phyloP scores from a whole-genome alignment of 2,113 vertebrate species.

The Myrmecobius fasciatus region DNA sequence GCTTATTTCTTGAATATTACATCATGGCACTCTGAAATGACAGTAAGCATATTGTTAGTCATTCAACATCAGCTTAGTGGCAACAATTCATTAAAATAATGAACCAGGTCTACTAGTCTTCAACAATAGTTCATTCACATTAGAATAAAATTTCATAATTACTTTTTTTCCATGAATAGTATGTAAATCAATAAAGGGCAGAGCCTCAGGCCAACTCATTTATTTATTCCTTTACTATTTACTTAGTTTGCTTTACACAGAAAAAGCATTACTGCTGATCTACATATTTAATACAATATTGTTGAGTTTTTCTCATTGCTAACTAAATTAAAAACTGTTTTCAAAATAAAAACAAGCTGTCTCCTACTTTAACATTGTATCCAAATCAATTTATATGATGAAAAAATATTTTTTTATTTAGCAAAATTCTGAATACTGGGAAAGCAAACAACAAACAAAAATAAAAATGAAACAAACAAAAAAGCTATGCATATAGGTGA shows the following conservation, averaged over 20 bases:
- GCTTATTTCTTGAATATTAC: not conserved
- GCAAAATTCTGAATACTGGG: not conserved
- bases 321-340: constrained; percentile 25
- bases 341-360: constrained; percentile 35
- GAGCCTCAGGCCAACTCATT: not conserved
- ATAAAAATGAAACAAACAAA: no score
- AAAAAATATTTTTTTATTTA: not conserved
- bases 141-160: not conserved
- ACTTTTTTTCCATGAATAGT: not conserved
- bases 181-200: constrained; percentile 33
- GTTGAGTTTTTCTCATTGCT: constrained; percentile 30
- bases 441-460: not conserved
- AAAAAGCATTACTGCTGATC: constrained; percentile 24
- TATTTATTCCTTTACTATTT: constrained; percentile 48
- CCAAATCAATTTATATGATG: not conserved
- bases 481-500: not conserved
- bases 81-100: not conserved
- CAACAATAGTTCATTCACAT: not conserved
- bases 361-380: not conserved
- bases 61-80: not conserved
- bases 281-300: constrained; percentile 23
- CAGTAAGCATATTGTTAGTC: not conserved
- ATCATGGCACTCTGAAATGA: not conserved
- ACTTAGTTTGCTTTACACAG: constrained; percentile 61
- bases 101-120: not conserved